Conservation (phyloP, 2,888 invertebrate species). For the Pandemis heparana region DNA sequence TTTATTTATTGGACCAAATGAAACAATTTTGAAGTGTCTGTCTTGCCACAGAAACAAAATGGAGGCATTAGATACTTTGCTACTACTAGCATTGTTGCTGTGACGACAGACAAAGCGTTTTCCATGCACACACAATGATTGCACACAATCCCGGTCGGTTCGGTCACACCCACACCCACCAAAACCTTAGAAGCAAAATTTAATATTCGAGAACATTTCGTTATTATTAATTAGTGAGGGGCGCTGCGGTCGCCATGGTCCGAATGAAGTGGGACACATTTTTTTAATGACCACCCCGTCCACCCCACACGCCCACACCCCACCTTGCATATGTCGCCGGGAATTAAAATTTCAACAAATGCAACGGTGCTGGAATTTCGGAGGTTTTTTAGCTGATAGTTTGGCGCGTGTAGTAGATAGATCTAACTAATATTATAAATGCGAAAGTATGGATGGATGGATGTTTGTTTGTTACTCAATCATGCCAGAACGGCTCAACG, state of each 20-base stretch:
- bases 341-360: slow-evolving; percentile 80
- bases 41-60: too few relatives aligned
- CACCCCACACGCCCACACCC: slow-evolving; percentile 45
- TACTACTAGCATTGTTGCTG: too few relatives aligned
- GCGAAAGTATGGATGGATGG: too few relatives aligned
- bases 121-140: too few relatives aligned
- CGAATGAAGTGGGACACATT: slow-evolving; percentile 83
- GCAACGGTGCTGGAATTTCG: slow-evolving; percentile 55
- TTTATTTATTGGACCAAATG: too few relatives aligned
- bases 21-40: too few relatives aligned
- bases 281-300: slow-evolving; percentile 78
- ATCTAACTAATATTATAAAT: too few relatives aligned
- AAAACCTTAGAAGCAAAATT: slow-evolving; percentile 38
- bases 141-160: background rate
- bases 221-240: slow-evolving; percentile 74
- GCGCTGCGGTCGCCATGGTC: slow-evolving; percentile 66
- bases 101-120: too few relatives aligned
- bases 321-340: slow-evolving; percentile 71
- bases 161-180: background rate
- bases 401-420: background rate
- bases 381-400: background rate
- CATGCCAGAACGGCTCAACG: too few relatives aligned
- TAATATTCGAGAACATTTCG: slow-evolving; percentile 49
- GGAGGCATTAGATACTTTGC: too few relatives aligned
- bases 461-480: too few relatives aligned